Percentiles rank a stretch among this genome's conserved stretches.
phyloP scores from a whole-genome alignment of 2,113 vertebrate species.

The Spea bombifrons region DNA sequence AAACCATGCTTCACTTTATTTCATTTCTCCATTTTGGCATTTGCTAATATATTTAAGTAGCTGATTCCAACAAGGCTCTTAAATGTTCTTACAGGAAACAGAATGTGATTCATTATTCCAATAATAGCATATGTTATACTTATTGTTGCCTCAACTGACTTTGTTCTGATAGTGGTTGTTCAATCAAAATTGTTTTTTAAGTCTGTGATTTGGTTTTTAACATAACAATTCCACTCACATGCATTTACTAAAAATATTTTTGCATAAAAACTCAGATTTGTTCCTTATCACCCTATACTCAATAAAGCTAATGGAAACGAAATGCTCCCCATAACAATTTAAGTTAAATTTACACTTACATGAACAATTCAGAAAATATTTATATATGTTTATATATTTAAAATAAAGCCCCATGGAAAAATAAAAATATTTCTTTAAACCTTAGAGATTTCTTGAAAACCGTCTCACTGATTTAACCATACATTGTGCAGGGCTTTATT shows the following conservation, averaged over 20 bases:
- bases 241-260: constrained; percentile 38
- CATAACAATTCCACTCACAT: constrained; percentile 38
- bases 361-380: too few species aligned
- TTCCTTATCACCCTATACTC: background rate
- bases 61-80: background rate
- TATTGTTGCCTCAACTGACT: constrained; percentile 37
- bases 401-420: too few species aligned
- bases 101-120: constrained; percentile 36
- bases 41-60: background rate
- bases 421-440: too few species aligned
- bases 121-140: constrained; percentile 38
- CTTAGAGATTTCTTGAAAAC: too few species aligned
- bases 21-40: background rate
- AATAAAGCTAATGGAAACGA: background rate
- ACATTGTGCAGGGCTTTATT: too few species aligned
- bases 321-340: background rate
- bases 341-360: too few species aligned
- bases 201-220: constrained; percentile 35
- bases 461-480: too few species aligned
- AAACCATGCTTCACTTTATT: too few species aligned
- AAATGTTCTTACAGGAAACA: constrained; percentile 37
- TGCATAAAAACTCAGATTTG: background rate
- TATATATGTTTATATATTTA: too few species aligned
- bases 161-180: constrained; percentile 21
- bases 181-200: constrained; percentile 44